A percentile compares a stretch with the other conserved stretches of the same genome.
These are phyloP conservation scores for Cyaniris semiargus DNA, from an alignment of 2,888 invertebrate genomes.

Conservation along the genomic window DNA sequence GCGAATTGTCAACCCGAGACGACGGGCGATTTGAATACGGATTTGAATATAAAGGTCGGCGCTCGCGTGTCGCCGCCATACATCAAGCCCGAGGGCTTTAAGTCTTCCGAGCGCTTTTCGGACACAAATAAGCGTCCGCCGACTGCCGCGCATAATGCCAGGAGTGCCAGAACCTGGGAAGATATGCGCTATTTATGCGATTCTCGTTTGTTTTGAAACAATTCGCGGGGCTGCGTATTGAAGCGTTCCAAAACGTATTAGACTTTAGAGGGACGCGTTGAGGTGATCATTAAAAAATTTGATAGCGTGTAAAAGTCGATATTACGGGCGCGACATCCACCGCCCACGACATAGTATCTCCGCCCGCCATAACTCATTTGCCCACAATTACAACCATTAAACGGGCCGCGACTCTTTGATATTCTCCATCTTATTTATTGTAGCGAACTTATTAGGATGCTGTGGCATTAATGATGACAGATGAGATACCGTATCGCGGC, in stretches of 20 bases:
- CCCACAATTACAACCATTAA: slow-evolving; percentile 78
- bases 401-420: slow-evolving; percentile 76
- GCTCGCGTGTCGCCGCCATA: slow-evolving; percentile 73
- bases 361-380: slow-evolving; percentile 73
- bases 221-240: slow-evolving; percentile 58
- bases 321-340: slow-evolving; percentile 61
- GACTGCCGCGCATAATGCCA: slow-evolving; percentile 66
- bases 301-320: slow-evolving; percentile 75
- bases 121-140: slow-evolving; percentile 78
- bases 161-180: slow-evolving; percentile 52
- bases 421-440: slow-evolving; percentile 72
- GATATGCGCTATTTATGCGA: slow-evolving; percentile 44
- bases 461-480: slow-evolving; percentile 79
- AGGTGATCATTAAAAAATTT: slow-evolving; percentile 72
- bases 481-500: slow-evolving; percentile 66
- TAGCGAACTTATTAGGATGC: slow-evolving; percentile 77
- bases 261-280: slow-evolving; percentile 54
- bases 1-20: slow-evolving; percentile 78
- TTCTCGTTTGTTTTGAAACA: slow-evolving; percentile 52
- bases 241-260: slow-evolving; percentile 54
- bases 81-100: slow-evolving; percentile 74
- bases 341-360: slow-evolving; percentile 66
- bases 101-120: slow-evolving; percentile 76
- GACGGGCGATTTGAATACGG: slow-evolving; percentile 73
- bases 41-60: slow-evolving; percentile 80